Conservation (phyloP, 2,888 invertebrate species). For the Cremastinae sp. region DNA sequence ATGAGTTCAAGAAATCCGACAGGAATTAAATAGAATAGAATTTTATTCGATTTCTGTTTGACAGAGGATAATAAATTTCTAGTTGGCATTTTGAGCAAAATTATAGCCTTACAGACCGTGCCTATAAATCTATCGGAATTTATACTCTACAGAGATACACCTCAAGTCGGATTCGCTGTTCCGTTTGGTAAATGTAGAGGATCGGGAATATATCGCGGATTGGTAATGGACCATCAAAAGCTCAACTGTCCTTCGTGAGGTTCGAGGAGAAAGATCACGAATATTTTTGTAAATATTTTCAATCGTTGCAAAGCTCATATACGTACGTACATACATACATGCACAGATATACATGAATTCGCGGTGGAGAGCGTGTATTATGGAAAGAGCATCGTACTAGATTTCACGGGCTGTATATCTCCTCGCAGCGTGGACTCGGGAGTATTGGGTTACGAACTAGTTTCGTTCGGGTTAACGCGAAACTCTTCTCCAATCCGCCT, state of each 20-base stretch:
- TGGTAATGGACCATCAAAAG: constrained; percentile 40
- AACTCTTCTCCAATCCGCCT: constrained; percentile 38
- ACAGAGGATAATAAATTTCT: constrained; percentile 2
- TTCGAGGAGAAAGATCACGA: neutral
- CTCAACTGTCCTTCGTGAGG: constrained; percentile 29
- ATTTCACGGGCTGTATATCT: constrained; percentile 59
- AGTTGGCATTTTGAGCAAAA: neutral
- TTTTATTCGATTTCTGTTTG: constrained; percentile 8
- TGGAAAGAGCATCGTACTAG: constrained; percentile 55
- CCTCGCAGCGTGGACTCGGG: constrained; percentile 40
- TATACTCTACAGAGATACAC: constrained; percentile 7
- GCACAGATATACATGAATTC: neutral
- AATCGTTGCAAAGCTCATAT: constrained; percentile 27
- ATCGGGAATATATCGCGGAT: constrained; percentile 8
- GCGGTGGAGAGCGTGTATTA: constrained; percentile 24
- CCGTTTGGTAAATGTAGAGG: neutral
- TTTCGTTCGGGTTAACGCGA: constrained; percentile 59
- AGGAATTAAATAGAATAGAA: constrained; percentile 21
- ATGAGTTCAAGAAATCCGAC: neutral
- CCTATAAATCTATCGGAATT: constrained; percentile 38
- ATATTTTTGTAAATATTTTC: constrained; percentile 45
- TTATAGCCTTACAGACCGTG: neutral
- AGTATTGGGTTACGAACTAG: constrained; percentile 62
- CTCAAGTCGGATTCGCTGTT: constrained; percentile 6
- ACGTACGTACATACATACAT: neutral